Base-by-base conservation (phyloP, 2,797 vertebrate species). In the Muscicapa comitata region DNA sequence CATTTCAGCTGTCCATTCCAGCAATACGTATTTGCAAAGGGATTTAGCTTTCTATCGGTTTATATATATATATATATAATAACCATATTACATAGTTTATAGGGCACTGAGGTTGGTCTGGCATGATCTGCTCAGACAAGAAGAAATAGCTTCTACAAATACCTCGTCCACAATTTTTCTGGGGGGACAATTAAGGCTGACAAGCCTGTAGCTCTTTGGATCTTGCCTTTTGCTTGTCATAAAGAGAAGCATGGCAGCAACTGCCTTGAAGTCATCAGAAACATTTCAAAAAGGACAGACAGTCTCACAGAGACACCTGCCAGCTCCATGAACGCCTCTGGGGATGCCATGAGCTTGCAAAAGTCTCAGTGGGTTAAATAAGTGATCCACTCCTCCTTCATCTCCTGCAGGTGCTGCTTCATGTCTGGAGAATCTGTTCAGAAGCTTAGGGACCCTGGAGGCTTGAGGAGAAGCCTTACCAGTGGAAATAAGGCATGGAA, bases 281-380 rank as follows among this genome's bases (percentile, higher is more conserved):
- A 4, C 23, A 8, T 54, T 77, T 70, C 13, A 20, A 19, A 59
- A 45, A 43, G 20, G 29, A 57, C 7, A 55, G 13, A 13, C 25
- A 53, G 20, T 55, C 9, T 71, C 10, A 2, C 17, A 33, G 37
- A 37, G 57, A 74, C 7, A 25, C 20, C 16, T 37, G 5, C 33
- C 24, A 63, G 33, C 42, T 73, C 37, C 28, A 4, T 15, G 13
- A 74, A 5, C 21, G 33, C 48, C 28, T 48, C 73, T 74, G 38
- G 6, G 10, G 10, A 29, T 35, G 38, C 20, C 0, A 2, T 47
- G 26, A 47, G 10, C 38, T 38, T 38, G 3, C 0, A 0, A 6
- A 11, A 7, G 1, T 57, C 29, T 43, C 16, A 31, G 38, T 6
- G 12, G 11, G 17, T 71, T 70, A 20, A 42, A n/a, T 35, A 47